Evolutionary conservation across 1,140 invertebrate genomes (phyloP).

Genomic region (Apis cerana): DNA sequence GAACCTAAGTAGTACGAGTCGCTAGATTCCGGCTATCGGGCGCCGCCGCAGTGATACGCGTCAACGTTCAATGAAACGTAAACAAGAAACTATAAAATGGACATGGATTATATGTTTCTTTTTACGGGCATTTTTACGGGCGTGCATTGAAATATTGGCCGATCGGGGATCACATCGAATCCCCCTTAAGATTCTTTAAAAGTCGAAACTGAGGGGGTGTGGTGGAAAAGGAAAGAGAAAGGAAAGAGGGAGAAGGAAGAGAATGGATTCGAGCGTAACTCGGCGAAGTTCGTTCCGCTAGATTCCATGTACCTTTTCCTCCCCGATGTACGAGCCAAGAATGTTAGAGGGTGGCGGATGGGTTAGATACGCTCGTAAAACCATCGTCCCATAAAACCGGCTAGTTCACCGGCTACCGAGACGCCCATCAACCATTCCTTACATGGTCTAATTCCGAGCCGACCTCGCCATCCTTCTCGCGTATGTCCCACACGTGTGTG

Average conservation of each 20-base stretch:
- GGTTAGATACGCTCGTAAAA: slow-evolving; percentile 75
- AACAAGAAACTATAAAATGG: not conserved
- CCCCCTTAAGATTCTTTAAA: slow-evolving; percentile 31
- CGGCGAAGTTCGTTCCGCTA: slow-evolving; percentile 42
- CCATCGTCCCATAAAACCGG: slow-evolving; percentile 75
- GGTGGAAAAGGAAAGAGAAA: not conserved
- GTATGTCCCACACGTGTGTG: slow-evolving; percentile 5
- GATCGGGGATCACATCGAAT: slow-evolving; percentile 37
- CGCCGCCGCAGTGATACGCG: not conserved
- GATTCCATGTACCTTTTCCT: slow-evolving; percentile 59
- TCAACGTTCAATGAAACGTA: not conserved
- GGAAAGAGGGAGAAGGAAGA: not conserved
- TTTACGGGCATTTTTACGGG: not conserved
- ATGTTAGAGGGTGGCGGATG: slow-evolving; percentile 60
- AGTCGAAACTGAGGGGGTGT: slow-evolving; percentile 18
- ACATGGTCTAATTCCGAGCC: slow-evolving; percentile 72
- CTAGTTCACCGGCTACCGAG: slow-evolving; percentile 70
- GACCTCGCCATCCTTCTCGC: slow-evolving; percentile 46
- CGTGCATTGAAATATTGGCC: slow-evolving; percentile 13
- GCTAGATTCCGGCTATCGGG: not conserved
- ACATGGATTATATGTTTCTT: not conserved
- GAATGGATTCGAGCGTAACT: slow-evolving; percentile 17
- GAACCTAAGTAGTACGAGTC: not conserved
- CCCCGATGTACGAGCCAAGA: slow-evolving; percentile 38
- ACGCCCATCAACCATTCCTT: slow-evolving; percentile 75